A percentile compares a stretch with the other conserved stretches of the same genome.
phyloP scores from a whole-genome alignment of 2,797 vertebrate genomes.

The Mus minutoides region DNA sequence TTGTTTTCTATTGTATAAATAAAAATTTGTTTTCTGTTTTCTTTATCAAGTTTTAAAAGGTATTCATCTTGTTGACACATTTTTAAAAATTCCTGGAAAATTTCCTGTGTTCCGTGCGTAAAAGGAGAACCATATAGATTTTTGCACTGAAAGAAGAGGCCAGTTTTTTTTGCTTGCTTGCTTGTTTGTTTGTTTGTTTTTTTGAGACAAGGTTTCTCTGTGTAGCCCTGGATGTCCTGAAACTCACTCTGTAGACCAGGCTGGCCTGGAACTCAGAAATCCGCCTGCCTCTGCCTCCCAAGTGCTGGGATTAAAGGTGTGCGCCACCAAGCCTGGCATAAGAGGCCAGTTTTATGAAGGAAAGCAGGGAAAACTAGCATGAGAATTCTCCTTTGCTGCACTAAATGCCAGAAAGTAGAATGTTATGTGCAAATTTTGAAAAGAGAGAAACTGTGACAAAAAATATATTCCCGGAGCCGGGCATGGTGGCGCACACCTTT shows the following conservation, averaged over 20 bases:
- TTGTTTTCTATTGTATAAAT: neutral
- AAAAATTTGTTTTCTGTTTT: neutral
- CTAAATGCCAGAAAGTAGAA: neutral
- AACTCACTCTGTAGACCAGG: too few species aligned
- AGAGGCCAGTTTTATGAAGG: slow-evolving; percentile 14
- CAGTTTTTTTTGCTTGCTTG: too few species aligned
- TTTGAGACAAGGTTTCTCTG: too few species aligned
- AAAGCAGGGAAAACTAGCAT: slow-evolving; percentile 1
- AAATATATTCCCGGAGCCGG: neutral
- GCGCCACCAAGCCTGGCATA: too few species aligned
- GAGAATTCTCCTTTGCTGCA: neutral
- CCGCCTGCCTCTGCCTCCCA: too few species aligned
- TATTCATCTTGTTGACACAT: neutral
- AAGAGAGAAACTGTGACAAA: neutral
- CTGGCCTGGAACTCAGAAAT: too few species aligned
- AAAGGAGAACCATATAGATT: neutral
- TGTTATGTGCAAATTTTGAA: neutral
- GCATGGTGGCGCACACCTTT: too few species aligned
- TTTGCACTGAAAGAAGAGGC: slow-evolving; percentile 1
- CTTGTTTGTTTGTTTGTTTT: too few species aligned
- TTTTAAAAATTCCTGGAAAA: neutral
- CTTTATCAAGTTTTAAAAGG: neutral
- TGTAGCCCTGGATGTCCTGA: too few species aligned
- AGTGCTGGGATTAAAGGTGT: too few species aligned
- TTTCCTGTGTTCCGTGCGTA: neutral